Evolutionary conservation across 2,113 vertebrate species (phyloP), one percentile per base, ranked within the genome.

Genomic region (Zootoca vivipara): DNA sequence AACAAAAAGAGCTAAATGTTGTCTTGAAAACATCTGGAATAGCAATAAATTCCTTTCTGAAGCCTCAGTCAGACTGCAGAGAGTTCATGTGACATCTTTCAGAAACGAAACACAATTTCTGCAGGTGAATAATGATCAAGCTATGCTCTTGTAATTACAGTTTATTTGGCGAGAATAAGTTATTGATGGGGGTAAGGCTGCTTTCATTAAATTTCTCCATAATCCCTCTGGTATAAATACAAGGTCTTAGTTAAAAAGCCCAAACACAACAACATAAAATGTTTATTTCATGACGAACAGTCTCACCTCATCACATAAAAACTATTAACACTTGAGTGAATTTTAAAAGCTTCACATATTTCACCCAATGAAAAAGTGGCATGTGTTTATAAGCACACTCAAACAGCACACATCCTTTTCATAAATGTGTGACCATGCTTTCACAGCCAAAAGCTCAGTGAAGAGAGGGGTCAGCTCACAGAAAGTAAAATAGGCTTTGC

Each of bases 81-180:
- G 1, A 0, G 0, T 58, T 82, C 7, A 58, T 38, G 7, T 64
- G 52, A 6, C 10, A 2, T 7, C 28, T 81, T 62, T 52, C 10
- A 0, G 30, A 62, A 38, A 0, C 2, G 2, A 26, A 0, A 42
- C n/a, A 1, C 1, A 75, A 67, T 74, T 85, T 78, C 65, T 64
- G 42, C 0, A n/a, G 0, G 4, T 13, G 33, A 8, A 0, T 0
- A 8, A 0, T 0, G 0, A 12, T 16, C 30, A 77, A 42, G 24
- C 8, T 83, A 56, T 52, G 16, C 33, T 26, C 20, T 74, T 82
- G 42, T 69, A 78, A 82, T 69, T 88, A 69, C 9, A 38, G 22
- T 56, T 88, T 88, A 78, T 75, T 42, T 40, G 5, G 15, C 22
- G 56, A 64, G 35, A 33, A n/a, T 40, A 58, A 70, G 56, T 62